Percentiles rank a stretch among this genome's conserved stretches.
Conservation (phyloP, 2,797 vertebrate species). For the Coendou prehensilis region DNA sequence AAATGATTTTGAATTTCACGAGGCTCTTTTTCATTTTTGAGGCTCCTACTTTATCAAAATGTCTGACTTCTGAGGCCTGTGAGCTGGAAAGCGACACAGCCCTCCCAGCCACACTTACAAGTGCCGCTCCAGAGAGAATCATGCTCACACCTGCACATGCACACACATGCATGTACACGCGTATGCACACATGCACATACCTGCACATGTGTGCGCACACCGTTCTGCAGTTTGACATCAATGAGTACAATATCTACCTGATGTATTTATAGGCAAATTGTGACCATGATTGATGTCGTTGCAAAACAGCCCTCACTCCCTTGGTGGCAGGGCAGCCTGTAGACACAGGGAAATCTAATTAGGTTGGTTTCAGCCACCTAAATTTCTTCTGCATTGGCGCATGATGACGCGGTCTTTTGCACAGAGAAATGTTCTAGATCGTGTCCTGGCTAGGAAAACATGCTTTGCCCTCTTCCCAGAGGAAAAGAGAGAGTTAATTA, state of each 20-base stretch:
- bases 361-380: neutral
- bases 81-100: neutral
- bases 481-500: neutral
- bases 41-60: neutral
- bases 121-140: neutral
- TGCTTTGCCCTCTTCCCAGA: neutral
- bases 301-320: neutral
- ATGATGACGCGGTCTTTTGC: rapidly evolving
- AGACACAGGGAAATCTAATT: neutral
- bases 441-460: neutral
- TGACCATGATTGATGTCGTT: neutral
- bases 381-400: neutral
- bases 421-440: neutral
- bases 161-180: neutral
- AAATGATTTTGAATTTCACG: neutral
- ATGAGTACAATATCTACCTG: no score
- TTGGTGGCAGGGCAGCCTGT: neutral
- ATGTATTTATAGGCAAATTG: neutral
- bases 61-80: rapidly evolving
- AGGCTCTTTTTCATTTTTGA: neutral
- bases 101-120: neutral
- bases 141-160: neutral
- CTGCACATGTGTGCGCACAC: no score
- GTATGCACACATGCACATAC: neutral
- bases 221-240: neutral